Percentiles rank a stretch among this genome's conserved stretches.
Evolutionary conservation across 2,888 invertebrate species (phyloP).

Genomic region (Lithodes maja): DNA sequence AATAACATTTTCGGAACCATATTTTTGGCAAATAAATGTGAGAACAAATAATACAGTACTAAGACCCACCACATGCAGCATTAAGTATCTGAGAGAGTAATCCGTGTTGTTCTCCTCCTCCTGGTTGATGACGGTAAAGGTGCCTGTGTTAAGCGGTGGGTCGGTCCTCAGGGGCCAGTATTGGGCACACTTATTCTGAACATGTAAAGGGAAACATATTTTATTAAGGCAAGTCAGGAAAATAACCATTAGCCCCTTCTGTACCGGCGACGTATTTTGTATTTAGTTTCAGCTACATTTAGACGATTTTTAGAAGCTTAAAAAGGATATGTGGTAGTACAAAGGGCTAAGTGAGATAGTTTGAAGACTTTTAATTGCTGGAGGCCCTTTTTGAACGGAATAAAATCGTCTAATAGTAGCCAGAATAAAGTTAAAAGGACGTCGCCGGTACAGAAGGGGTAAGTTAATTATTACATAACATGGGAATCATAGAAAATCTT

Average conservation of each 20-base stretch:
- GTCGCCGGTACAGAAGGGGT: too few species aligned
- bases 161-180: slow-evolving; percentile 45
- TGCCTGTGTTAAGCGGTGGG: not conserved
- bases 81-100: not conserved
- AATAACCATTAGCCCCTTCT: not conserved
- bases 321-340: not conserved
- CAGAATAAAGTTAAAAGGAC: too few species aligned
- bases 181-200: slow-evolving; percentile 37
- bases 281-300: too few species aligned
- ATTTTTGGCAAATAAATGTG: too few species aligned
- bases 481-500: not conserved
- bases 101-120: not conserved
- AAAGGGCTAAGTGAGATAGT: not conserved
- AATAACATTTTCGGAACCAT: too few species aligned
- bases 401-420: too few species aligned
- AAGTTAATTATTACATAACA: not conserved
- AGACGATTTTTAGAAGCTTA: too few species aligned
- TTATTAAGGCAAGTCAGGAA: not conserved
- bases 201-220: not conserved
- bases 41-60: too few species aligned
- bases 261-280: not conserved
- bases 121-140: not conserved
- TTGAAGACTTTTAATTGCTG: not conserved
- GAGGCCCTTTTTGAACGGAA: too few species aligned
- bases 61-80: too few species aligned